Evolutionary conservation across 1,140 invertebrate species (phyloP).

Genomic region (Caerostris extrusa): DNA sequence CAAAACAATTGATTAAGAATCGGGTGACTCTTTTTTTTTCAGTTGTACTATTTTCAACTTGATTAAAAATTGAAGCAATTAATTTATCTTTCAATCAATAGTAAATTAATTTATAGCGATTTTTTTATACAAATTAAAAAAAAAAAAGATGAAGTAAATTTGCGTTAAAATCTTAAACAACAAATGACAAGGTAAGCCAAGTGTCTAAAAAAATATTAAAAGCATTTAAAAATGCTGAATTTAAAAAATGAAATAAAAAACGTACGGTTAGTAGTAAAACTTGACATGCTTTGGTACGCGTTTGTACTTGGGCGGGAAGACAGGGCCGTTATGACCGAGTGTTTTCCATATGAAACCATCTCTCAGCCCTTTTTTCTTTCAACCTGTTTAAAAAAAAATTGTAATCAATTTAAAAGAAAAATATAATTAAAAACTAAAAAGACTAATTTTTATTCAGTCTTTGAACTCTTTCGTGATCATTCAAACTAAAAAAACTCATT

Average conservation of each 20-base stretch:
- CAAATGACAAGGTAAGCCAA: too few species aligned
- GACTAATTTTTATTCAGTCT: too few species aligned
- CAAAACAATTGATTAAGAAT: not conserved
- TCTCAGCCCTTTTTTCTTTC: conserved; percentile 81
- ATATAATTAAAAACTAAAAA: too few species aligned
- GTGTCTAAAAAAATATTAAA: too few species aligned
- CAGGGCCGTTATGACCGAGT: conserved; percentile 97
- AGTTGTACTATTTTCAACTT: not conserved
- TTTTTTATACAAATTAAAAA: too few species aligned
- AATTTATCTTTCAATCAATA: not conserved
- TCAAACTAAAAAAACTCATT: too few species aligned
- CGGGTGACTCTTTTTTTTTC: not conserved
- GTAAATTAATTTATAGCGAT: not conserved
- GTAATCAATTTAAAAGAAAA: too few species aligned
- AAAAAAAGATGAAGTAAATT: too few species aligned
- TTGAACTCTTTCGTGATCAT: too few species aligned
- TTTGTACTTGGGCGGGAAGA: conserved; percentile 98
- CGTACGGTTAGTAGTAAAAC: conserved; percentile 95
- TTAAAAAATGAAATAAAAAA: not conserved
- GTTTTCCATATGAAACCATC: conserved; percentile 98
- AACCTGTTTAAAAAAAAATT: conserved; percentile 71
- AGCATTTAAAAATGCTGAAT: too few species aligned
- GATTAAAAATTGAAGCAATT: not conserved
- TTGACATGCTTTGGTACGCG: conserved; percentile 93
- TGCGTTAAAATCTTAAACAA: too few species aligned